Evolutionary conservation across 1,140 invertebrate species (phyloP), one percentile per base, ranked within the genome.

Genomic region (Drosophila chauvacae): DNA sequence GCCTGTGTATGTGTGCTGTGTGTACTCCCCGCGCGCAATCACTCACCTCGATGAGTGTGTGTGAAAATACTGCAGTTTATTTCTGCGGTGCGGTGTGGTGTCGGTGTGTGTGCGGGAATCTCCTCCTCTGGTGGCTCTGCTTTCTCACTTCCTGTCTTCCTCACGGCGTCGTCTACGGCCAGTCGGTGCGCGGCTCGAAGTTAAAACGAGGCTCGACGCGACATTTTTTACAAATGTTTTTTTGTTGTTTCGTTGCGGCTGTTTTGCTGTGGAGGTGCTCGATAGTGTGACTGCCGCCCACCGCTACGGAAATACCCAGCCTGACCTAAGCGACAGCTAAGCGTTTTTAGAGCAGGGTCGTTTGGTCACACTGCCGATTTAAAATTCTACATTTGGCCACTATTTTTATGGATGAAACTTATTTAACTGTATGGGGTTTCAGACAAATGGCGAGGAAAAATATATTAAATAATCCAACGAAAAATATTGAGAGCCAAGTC

Each of bases 221-320:
- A 61, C 81, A 85, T 85, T 86, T 84, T 85, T 81, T 55, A 66
- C 68, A 74, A 81, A 63, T 86, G 77, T 85, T 85, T 84, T 84
- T 84, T 84, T 80, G 81, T 84, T 84, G 77, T 85, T 85, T 77
- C 48, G 65, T 71, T 83, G 69, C 80, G 71, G 77, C 58, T 83
- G 81, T 78, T 71, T 35, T 72, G 64, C 80, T 70, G 48, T 51
- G 77, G 37, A 50, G 44, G 30, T 48, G n/a, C 14, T 41, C 37
- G 20, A 3, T 33, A 26, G 58, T 42, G 50, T 63, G 69, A 73
- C 50, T 61, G 68, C 4, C 23, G 10, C 0, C 2, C 4, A 10
- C 14, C 18, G 28, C 2, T 14, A 4, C 2, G 5, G 16, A 68
- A 55, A 70, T 30, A 4, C 47, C 39, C 2, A 16, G 10, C 11